Evolutionary conservation across 2,888 invertebrate species (phyloP), one percentile per base, ranked within the genome.

Genomic region (Melieria omissa): DNA sequence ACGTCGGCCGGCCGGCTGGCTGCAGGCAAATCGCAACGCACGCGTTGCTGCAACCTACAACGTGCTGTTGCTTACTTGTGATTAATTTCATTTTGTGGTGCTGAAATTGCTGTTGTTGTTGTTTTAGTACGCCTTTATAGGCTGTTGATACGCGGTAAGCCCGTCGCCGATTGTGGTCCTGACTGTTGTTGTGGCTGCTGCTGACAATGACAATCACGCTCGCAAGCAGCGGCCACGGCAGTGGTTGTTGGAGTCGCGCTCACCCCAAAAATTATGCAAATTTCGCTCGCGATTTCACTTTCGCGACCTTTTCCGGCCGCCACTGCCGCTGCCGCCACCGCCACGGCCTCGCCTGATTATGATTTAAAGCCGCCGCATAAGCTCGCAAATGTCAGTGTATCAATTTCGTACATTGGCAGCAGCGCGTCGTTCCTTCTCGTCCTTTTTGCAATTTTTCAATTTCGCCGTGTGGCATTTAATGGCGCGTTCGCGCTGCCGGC

Each of bases 401-500:
- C 85, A 83, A 84, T 84, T 85, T 85, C 82, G 78, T 75, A 73
- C 66, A 75, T 74, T 74, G 76, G 29, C 29, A 29, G 29, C 29
- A 29, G 76, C 66, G 70, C 68, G 46, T 60, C 29, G 62, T 68
- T 45, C 58, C 63, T 55, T 60, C 55, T 66, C 47, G 14, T 54
- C 29, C 61, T 62, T 58, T 82, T 84, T 80, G 82, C 82, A 83
- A 84, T 84, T 85, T 84, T 80, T 84, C 85, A 83, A 83, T 84
- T 79, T 76, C 75, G 77, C 77, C 65, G 71, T 68, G 79, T 79
- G 78, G 82, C 85, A 84, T 84, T 83, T 85, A 83, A 85, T 85
- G 83, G 82, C 83, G 84, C 85, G 83, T 85, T 85, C 85, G 81
- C 83, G 79, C 83, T 85, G 84, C 78, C 69, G 9, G 12, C 9